Conservation (phyloP, 2,797 vertebrate genomes). For the Clarias fuscus region DNA sequence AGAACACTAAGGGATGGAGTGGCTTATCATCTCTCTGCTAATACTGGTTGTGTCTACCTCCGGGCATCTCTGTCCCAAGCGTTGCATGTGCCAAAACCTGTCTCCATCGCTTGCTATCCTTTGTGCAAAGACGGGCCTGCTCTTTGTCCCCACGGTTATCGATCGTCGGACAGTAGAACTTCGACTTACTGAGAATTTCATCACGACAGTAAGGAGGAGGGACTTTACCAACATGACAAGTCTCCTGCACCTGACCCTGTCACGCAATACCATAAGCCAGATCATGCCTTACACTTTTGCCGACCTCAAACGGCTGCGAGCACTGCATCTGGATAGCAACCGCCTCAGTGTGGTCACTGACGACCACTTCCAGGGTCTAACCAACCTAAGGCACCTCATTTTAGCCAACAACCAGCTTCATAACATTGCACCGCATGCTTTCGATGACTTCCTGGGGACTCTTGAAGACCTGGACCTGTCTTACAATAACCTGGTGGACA, state of each 20-base stretch:
- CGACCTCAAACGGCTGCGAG: constrained; percentile 83
- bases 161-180: constrained; percentile 86
- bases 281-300: constrained; percentile 86
- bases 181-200: constrained; percentile 87
- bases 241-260: constrained; percentile 84
- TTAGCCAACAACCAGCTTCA: constrained; percentile 63
- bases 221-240: constrained; percentile 91
- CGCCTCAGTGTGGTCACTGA: constrained; percentile 81
- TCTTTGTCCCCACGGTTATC: constrained; percentile 86
- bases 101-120: constrained; percentile 87
- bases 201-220: constrained; percentile 80
- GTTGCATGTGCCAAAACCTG: constrained; percentile 88
- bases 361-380: constrained; percentile 84
- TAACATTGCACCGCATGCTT: constrained; percentile 69
- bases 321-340: constrained; percentile 86
- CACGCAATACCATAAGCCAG: constrained; percentile 87
- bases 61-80: constrained; percentile 84
- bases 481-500: constrained; percentile 87
- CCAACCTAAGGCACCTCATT: constrained; percentile 74
- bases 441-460: constrained; percentile 84
- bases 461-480: constrained; percentile 88
- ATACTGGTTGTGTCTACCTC: constrained; percentile 77
- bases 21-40: constrained; percentile 80
- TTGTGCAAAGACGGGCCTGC: constrained; percentile 86
- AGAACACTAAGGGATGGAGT: constrained; percentile 73